Percentiles rank a stretch among this genome's conserved stretches.
Evolutionary conservation across 2,888 invertebrate genomes (phyloP).

Genomic region (Pimpla rufipes): DNA sequence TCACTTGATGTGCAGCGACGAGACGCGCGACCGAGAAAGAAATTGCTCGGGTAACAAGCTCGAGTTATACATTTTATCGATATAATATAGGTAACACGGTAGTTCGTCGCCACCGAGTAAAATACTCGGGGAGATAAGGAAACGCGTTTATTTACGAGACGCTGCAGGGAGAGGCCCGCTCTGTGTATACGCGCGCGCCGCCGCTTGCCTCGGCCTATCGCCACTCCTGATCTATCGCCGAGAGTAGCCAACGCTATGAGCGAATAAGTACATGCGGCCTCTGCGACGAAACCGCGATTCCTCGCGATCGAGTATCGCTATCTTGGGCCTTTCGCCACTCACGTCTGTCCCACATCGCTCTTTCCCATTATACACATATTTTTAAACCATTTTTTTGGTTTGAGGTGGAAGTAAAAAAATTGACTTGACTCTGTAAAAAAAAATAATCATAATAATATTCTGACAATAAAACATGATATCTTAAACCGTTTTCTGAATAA

Average conservation of each 20-base stretch:
- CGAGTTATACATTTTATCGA: slow-evolving; percentile 24
- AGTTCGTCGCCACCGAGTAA: slow-evolving; percentile 35
- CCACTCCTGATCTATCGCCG: slow-evolving; percentile 1
- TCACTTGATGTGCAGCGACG: neutral
- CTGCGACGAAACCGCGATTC: slow-evolving; percentile 14
- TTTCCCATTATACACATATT: neutral
- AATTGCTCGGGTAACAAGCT: slow-evolving; percentile 6
- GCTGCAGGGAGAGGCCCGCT: slow-evolving; percentile 2
- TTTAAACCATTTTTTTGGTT: neutral
- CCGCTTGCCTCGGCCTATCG: neutral
- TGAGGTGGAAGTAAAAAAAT: neutral
- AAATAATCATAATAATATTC: too few species aligned
- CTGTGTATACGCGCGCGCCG: neutral
- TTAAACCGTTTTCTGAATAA: too few species aligned
- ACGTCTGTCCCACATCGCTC: neutral
- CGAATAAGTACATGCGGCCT: neutral
- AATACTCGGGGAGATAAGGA: slow-evolving; percentile 38
- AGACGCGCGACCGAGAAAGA: slow-evolving; percentile 1
- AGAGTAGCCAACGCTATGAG: neutral
- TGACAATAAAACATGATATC: too few species aligned
- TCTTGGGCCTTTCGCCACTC: neutral
- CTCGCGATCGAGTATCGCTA: slow-evolving; percentile 4
- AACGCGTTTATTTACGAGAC: slow-evolving; percentile 49
- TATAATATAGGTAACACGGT: slow-evolving; percentile 44
- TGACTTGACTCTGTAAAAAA: too few species aligned